These are phyloP conservation scores for Planococcus citri DNA, from an alignment of 1,140 invertebrate species.

Conservation along the genomic window DNA sequence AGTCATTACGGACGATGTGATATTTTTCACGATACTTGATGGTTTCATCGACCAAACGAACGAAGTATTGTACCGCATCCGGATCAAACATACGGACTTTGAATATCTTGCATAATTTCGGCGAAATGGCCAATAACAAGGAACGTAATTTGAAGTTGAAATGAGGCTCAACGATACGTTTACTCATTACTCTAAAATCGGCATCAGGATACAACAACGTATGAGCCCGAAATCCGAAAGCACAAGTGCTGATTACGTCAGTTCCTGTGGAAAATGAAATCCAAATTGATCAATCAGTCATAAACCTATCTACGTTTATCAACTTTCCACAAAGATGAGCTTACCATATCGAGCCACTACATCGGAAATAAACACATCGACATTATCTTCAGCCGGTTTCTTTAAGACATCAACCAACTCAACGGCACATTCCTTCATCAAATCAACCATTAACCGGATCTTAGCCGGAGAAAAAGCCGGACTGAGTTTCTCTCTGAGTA, in stretches of 20 bases:
- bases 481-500: slow-evolving; percentile 32
- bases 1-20: slow-evolving; percentile 32
- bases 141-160: slow-evolving; percentile 1
- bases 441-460: slow-evolving; percentile 29
- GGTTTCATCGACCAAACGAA: slow-evolving; percentile 27
- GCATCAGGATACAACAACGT: background rate
- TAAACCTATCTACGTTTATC: background rate
- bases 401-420: slow-evolving; percentile 19
- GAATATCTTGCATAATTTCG: background rate
- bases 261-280: slow-evolving; percentile 28
- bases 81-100: slow-evolving; percentile 19
- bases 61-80: slow-evolving; percentile 29
- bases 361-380: slow-evolving; percentile 2
- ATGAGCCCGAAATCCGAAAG: slow-evolving; percentile 35
- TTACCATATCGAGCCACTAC: slow-evolving; percentile 4
- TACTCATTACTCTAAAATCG: background rate
- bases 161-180: slow-evolving; percentile 18
- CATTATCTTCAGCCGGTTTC: slow-evolving; percentile 12
- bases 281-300: background rate
- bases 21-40: slow-evolving; percentile 29
- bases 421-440: slow-evolving; percentile 27
- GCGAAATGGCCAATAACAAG: background rate
- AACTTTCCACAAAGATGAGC: background rate
- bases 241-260: slow-evolving; percentile 42
- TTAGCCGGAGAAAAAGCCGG: slow-evolving; percentile 29